Percentiles rank a stretch among this genome's conserved stretches.
phyloP scores from a whole-genome alignment of 1,140 invertebrate genomes.

The Meloidogyne hapla region DNA sequence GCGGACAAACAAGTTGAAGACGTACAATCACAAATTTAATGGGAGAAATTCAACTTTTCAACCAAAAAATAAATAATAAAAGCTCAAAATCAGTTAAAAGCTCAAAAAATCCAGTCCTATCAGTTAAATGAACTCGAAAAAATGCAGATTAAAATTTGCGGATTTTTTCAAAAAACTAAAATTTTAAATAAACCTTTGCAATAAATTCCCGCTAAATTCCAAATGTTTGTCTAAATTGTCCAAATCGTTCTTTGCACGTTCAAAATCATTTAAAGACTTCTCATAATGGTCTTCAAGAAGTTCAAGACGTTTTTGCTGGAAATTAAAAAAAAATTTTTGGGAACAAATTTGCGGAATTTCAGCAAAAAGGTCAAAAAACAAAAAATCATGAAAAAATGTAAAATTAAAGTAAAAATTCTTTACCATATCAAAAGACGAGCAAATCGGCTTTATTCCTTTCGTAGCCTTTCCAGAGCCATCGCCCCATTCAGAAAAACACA shows the following conservation, averaged over 20 bases:
- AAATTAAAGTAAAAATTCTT: not conserved
- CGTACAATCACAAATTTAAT: too few relatives aligned
- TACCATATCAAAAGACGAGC: constrained; percentile 12
- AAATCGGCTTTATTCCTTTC: not conserved
- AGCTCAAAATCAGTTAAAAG: too few relatives aligned
- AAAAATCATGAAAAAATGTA: too few relatives aligned
- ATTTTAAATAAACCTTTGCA: not conserved
- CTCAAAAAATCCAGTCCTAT: too few relatives aligned
- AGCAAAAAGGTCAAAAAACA: not conserved
- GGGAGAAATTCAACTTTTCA: too few relatives aligned
- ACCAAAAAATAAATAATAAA: too few relatives aligned
- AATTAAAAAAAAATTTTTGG: not conserved
- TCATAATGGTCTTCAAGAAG: constrained; percentile 1
- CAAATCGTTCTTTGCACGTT: not conserved
- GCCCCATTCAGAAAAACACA: not conserved
- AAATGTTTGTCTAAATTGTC: constrained; percentile 2
- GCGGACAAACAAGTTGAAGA: not conserved
- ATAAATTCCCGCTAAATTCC: not conserved
- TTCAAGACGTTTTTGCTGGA: constrained; percentile 23
- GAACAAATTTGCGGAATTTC: not conserved
- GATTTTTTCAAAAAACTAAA: too few relatives aligned
- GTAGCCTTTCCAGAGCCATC: not conserved
- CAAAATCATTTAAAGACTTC: not conserved
- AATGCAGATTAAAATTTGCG: too few relatives aligned
- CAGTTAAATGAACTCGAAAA: too few relatives aligned